Conservation (phyloP, 2,113 vertebrate genomes). For the Herpailurus yagouaroundi region DNA sequence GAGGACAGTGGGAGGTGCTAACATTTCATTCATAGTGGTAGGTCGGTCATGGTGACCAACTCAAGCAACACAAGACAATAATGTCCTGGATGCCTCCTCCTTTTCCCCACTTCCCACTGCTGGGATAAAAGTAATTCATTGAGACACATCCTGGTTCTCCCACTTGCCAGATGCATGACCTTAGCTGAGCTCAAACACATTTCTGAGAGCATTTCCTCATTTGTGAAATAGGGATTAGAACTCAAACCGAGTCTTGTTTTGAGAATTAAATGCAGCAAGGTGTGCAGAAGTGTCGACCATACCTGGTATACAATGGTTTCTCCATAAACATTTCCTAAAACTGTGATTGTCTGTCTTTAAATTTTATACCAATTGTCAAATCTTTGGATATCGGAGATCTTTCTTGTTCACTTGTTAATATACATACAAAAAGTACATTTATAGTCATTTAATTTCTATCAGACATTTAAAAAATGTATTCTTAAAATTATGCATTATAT, state of each 20-base stretch:
- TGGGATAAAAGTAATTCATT: neutral
- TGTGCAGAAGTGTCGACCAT: neutral
- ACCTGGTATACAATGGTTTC: neutral
- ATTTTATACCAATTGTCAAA: neutral
- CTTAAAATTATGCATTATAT: neutral
- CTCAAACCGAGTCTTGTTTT: neutral
- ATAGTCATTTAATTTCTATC: constrained; percentile 1
- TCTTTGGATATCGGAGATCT: neutral
- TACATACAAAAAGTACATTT: neutral
- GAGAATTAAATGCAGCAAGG: neutral
- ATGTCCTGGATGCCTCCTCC: neutral
- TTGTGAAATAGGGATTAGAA: neutral
- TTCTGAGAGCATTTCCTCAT: neutral
- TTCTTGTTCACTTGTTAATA: neutral
- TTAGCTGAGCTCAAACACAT: neutral
- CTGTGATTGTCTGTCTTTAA: neutral
- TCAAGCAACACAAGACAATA: neutral
- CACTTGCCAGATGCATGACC: neutral
- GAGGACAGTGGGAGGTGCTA: neutral
- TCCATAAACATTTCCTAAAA: constrained; percentile 4
- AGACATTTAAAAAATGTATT: neutral
- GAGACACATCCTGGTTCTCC: neutral
- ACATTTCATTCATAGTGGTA: neutral
- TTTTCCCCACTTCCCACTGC: neutral
- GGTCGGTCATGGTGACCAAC: neutral